phyloP scores from a whole-genome alignment of 37 sponge, comb jelly and placozoan species.

The Petrosia ficiformis region DNA sequence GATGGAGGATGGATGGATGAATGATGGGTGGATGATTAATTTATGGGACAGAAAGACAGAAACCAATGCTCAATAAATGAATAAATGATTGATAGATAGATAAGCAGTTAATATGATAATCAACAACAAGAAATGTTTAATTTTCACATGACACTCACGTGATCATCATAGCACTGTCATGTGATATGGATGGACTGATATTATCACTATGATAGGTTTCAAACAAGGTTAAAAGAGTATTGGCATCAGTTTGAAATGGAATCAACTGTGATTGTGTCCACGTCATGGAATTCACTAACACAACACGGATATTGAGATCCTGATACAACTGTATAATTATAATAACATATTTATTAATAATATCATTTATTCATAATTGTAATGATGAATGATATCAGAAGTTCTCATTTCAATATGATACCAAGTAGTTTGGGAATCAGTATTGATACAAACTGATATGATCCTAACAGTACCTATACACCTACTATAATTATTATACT shows the following conservation, averaged over 20 bases:
- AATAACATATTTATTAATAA: background rate
- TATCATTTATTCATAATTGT: no score
- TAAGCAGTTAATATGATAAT: no score
- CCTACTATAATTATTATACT: no score
- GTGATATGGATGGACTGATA: background rate
- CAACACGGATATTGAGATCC: conserved; percentile 40
- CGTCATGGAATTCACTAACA: conserved; percentile 49
- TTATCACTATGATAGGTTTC: conserved; percentile 7
- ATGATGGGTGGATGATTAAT: no score
- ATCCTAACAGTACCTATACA: no score
- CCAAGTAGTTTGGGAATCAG: no score
- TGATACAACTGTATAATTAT: conserved; percentile 26
- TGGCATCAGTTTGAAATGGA: conserved; percentile 19
- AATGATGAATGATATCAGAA: background rate
- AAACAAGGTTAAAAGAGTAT: conserved; percentile 27
- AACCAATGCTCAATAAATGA: background rate
- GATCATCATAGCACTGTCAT: conserved; percentile 51
- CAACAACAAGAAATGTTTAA: background rate
- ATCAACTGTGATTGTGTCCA: conserved; percentile 55
- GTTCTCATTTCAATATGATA: background rate
- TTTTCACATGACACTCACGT: conserved; percentile 42
- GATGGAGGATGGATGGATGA: no score
- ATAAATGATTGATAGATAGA: no score
- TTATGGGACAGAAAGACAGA: background rate
- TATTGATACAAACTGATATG: no score